Base-by-base conservation (phyloP, 2,888 invertebrate genomes). In the Hetaerina titia region DNA sequence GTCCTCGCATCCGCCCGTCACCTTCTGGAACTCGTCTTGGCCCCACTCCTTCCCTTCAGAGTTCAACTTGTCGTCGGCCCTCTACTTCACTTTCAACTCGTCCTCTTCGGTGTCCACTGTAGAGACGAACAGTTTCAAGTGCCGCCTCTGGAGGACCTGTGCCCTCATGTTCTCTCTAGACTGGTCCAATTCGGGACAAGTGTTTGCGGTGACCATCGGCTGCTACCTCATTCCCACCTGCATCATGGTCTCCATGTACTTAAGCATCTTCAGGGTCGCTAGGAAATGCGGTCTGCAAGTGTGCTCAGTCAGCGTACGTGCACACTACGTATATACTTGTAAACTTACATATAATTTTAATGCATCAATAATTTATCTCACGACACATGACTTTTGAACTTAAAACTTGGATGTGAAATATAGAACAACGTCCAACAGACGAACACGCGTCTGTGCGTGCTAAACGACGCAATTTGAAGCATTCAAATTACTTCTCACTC, bases 191-290 rank as follows among this genome's bases (percentile, higher is more conserved):
- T 31, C 87, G 25, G 60, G 89, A 17, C 89, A 94, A 45, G 94
- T 94, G 25, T 89, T 94, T 31, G 58, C 89, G 9, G 87, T 94
- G 22, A 45, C 22, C 63, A 25, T 94, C 87, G 87, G 81, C 31
- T 94, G 94, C 58, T 94, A 94, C 89, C 64, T 94, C 64, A 56
- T 94, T 60, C 94, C 94, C 13, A 22, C 64, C 22, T 56, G 69
- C 60, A 87, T 94, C 25, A 94, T 94, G 94, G n/a, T 94, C 58
- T 25, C 45, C n/a, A 94, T 94, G 94, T 94, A 94, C 63, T n/a
- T 89, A 56, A 94, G 94, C 89, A 94, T 94, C 45, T 94, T 94
- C 87, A 57, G 87, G 87, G 94, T 94, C n/a, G 94, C 94, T 6
- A 57, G 94, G 88, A 94, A 88, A 57, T 87, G 87, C 31, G 22